Evolutionary conservation across 1,140 invertebrate species (phyloP), one percentile per base, ranked within the genome.

Genomic region (Cyrtorhinus lividipennis): DNA sequence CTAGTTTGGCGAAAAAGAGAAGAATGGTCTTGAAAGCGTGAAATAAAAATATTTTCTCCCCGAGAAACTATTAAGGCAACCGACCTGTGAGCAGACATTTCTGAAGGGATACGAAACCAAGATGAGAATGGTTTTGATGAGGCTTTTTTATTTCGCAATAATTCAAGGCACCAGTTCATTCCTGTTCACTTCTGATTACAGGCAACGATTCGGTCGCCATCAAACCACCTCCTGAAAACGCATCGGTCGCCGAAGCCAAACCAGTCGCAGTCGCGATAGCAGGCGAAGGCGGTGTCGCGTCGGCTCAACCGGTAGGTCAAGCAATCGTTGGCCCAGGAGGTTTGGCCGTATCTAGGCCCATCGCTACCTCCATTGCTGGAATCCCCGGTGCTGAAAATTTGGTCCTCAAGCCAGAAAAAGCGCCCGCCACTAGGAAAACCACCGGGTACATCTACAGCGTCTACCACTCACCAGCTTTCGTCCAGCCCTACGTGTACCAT

Each of bases 301-400:
- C 81, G 0, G 81, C 82, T 13, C 80, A 83, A 68, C 84, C 84
- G 0, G 72, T 81, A 27, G 84, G 77, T 0, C 83, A 82, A 1
- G 83, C 84, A 0, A 78, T 86, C 0, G 83, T 83, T 0, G 81
- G 81, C 0, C 77, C 79, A 0, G 79, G 79, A 26, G 83, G 84
- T 0, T 71, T 85, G 10, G 83, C 84, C 1, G 74, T 86, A 0
- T 80, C 83, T 0, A 74, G 80, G 12, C 84, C 84, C 1, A 75
- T 85, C 1, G 83, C 78, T 20, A 86, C 83, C 0, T 83, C 84
- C 13, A 83, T 86, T 10, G 83, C 84, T 12, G 83, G 84, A 1
- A 74, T 85, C 15, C 58, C 65, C 18, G 70, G 70, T 2, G 67
- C 66, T 18, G 68, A 68, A 56, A 64, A 66, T n/a, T 56, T 66